Evolutionary conservation across 1,140 invertebrate species (phyloP), one percentile per base, ranked within the genome.

Genomic region (Lucilia sericata): DNA sequence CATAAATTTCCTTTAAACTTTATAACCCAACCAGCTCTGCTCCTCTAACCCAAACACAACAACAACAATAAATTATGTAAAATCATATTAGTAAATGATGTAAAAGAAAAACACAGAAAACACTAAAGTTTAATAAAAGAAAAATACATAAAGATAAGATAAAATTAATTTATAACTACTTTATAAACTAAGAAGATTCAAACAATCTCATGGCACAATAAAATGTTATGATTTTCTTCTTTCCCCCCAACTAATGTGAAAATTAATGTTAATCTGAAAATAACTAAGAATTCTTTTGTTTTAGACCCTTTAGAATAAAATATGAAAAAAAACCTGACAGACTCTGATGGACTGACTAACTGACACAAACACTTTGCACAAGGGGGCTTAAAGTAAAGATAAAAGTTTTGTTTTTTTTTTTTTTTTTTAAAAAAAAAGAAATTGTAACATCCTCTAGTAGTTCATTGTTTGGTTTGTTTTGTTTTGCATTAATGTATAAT

Each of bases 401-500:
- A 60, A 60, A n/a, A 60, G 42, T 42, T 7, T 42, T 3, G 42
- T 7, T 42, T 42, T 3, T 1, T 42, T 42, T 42, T 42, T 42
- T 42, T 7, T 2, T 55, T n/a, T n/a, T n/a, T n/a, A n/a, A n/a
- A n/a, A n/a, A n/a, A n/a, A 12, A 55, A 17, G 12, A 55, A 55
- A 55, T 17, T 55, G 51, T n/a, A 55, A 55, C 51, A 55, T 55
- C 51, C 51, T 55, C 51, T n/a, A 49, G 51, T 17, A 17, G 25
- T 76, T 49, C 47, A 76, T 83, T 34, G 21, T 51, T 19, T 84
- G 80, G 25, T 30, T 30, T 30, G 25, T 30, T 30, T 30, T 51
- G 10, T 82, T 75, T 74, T 34, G 82, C 84, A 85, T 86, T 86
- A 87, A 88, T 89, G 88, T 86, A 87, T 89, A 89, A 89, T 88